phyloP scores from a whole-genome alignment of 2,797 vertebrate genomes.

The Lutjanus argentimaculatus region DNA sequence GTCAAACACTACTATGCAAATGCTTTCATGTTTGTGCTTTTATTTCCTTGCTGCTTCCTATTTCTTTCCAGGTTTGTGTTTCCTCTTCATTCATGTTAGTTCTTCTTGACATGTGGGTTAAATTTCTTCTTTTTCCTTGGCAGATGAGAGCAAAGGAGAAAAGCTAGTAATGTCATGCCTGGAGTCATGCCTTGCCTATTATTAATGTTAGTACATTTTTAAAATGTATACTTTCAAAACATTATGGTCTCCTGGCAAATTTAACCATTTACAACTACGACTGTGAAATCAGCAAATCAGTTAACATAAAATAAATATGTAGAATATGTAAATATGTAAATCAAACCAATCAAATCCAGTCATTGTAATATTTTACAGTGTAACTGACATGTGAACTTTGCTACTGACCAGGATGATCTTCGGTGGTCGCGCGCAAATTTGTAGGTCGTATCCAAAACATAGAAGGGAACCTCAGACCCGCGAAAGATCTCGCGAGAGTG shows the following conservation, averaged over 20 bases:
- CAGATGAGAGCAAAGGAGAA: neutral
- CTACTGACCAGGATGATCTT: no score
- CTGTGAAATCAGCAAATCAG: no score
- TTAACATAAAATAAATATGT: no score
- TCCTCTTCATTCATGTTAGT: neutral
- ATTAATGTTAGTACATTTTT: neutral
- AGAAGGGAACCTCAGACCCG: no score
- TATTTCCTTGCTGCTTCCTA: no score
- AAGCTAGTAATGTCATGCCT: neutral
- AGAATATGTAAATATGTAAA: no score
- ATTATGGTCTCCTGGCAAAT: neutral
- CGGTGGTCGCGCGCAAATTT: neutral
- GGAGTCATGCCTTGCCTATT: neutral
- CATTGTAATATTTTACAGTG: no score
- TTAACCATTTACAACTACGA: neutral
- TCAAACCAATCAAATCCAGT: no score
- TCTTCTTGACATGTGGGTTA: neutral
- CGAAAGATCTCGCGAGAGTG: no score
- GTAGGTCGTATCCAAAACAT: no score
- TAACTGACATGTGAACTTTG: neutral
- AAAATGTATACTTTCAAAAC: neutral
- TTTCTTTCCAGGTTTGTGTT: neutral
- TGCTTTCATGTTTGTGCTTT: neutral
- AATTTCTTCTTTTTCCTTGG: neutral
- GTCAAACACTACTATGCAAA: no score